A percentile compares a stretch with the other conserved stretches of the same genome.
Conservation (phyloP, 2,113 vertebrate genomes). For the Ictalurus furcatus region DNA sequence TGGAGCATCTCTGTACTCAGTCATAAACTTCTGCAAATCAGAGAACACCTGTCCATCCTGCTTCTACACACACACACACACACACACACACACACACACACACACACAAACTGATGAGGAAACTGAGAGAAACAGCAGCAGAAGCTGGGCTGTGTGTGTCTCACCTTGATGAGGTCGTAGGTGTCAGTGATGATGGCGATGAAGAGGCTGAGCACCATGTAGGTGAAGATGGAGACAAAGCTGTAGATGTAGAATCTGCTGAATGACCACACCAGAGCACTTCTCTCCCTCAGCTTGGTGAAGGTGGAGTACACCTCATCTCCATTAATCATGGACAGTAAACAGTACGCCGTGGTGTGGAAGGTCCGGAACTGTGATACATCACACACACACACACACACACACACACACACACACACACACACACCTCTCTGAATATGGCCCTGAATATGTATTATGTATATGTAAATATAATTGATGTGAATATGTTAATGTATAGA, state of each 20-base stretch:
- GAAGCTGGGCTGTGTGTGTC: slow-evolving; percentile 34
- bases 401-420: not conserved
- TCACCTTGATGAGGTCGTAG: slow-evolving; percentile 93
- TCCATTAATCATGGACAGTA: slow-evolving; percentile 92
- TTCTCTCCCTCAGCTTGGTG: slow-evolving; percentile 83
- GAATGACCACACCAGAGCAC: slow-evolving; percentile 90
- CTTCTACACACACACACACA: slow-evolving; percentile 70
- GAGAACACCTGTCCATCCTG: slow-evolving; percentile 80
- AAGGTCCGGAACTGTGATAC: slow-evolving; percentile 84
- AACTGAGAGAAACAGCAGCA: not conserved
- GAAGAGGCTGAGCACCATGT: slow-evolving; percentile 96
- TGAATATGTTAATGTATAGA: not conserved
- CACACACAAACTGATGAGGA: not conserved
- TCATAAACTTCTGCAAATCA: slow-evolving; percentile 82
- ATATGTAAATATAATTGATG: not conserved
- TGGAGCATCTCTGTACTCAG: slow-evolving; percentile 83
- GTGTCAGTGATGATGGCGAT: slow-evolving; percentile 93
- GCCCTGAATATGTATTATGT: not conserved
- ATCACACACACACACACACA: slow-evolving; percentile 2
- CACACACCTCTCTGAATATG: not conserved
- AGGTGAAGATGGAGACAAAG: slow-evolving; percentile 93
- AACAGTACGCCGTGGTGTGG: slow-evolving; percentile 87
- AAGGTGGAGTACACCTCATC: slow-evolving; percentile 94
- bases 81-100: not conserved
- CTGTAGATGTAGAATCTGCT: slow-evolving; percentile 91